These are phyloP conservation scores for Rhipidura dahli DNA, from an alignment of 2,113 vertebrate genomes.

Conservation along the genomic window DNA sequence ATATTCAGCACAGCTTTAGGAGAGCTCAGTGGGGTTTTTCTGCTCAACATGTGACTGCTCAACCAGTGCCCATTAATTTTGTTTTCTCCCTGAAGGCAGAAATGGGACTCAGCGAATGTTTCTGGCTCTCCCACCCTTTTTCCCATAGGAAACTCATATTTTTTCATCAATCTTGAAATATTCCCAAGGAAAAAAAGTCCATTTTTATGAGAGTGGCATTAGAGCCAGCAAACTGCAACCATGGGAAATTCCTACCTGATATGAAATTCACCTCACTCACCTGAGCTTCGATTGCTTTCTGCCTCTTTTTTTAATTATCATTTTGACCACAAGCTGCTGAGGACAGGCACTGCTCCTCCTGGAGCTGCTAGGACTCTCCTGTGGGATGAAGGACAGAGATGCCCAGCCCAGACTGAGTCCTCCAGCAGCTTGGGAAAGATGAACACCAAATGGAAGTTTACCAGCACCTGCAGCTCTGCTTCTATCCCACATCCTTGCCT, in stretches of 20 bases:
- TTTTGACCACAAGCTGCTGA: background rate
- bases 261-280: conserved; percentile 27
- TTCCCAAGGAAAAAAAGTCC: conserved; percentile 20
- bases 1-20: background rate
- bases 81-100: conserved; percentile 48
- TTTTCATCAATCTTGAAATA: conserved; percentile 40
- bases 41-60: background rate
- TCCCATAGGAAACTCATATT: conserved; percentile 1
- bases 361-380: background rate
- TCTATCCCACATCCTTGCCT: background rate
- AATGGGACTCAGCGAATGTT: background rate
- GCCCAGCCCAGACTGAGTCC: background rate
- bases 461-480: background rate
- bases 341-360: background rate
- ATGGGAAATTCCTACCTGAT: conserved; percentile 24
- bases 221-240: conserved; percentile 8
- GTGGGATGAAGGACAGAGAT: background rate
- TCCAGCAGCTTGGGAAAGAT: background rate
- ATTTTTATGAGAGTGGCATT: conserved; percentile 13
- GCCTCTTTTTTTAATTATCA: background rate
- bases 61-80: conserved; percentile 13
- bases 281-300: background rate
- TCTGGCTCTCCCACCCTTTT: background rate
- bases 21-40: conserved; percentile 14
- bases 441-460: background rate